Evolutionary conservation across 2,888 invertebrate genomes (phyloP).

Genomic region (Entomobrya multifasciata): DNA sequence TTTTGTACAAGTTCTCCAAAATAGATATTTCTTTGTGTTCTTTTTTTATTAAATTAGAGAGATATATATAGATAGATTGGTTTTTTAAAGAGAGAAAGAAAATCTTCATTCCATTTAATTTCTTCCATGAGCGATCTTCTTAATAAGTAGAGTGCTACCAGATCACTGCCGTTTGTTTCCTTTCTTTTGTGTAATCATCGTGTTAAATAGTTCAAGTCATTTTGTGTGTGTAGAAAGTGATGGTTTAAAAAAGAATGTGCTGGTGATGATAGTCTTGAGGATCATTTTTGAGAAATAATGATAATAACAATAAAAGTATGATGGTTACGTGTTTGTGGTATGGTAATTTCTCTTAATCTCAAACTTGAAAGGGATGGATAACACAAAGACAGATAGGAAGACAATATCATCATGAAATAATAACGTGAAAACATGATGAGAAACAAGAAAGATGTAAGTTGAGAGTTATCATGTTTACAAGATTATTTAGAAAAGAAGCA

Average conservation of each 20-base stretch:
- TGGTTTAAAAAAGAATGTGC: slow-evolving; percentile 34
- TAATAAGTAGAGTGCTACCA: no score
- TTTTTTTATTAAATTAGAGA: not conserved
- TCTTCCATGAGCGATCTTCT: no score
- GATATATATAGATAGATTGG: no score
- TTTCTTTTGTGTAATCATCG: slow-evolving; percentile 8
- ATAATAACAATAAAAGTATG: no score
- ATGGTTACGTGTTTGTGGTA: no score
- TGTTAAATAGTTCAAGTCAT: slow-evolving; percentile 10
- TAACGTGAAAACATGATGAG: slow-evolving; percentile 33
- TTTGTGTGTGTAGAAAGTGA: slow-evolving; percentile 8
- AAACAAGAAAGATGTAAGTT: not conserved
- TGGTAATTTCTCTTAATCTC: no score
- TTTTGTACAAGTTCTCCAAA: not conserved
- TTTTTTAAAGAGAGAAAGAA: no score
- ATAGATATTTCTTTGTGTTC: not conserved
- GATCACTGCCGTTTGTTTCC: not conserved
- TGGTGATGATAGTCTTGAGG: not conserved
- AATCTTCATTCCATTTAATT: no score
- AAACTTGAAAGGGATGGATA: no score
- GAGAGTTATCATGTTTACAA: no score
- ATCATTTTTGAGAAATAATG: no score
- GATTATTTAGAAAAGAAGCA: not conserved
- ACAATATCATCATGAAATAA: not conserved
- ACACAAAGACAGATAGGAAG: no score